phyloP scores from a whole-genome alignment of 2,888 invertebrate species.

The Epinotia ramella region DNA sequence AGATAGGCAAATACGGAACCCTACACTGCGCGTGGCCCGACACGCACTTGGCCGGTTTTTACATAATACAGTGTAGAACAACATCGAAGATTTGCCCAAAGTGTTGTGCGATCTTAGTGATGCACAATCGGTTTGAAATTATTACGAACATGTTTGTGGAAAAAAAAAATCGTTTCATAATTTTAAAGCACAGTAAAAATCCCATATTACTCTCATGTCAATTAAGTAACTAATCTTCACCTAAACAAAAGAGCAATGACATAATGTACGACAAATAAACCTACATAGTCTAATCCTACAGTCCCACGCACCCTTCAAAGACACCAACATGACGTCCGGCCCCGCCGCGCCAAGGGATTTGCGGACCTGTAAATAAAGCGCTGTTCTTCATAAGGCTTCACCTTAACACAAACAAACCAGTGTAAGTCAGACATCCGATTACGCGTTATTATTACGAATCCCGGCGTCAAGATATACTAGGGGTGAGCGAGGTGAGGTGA shows the following conservation, averaged over 20 bases:
- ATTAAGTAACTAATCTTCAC: too few relatives aligned
- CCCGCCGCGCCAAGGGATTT: slow-evolving; percentile 55
- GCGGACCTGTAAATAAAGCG: slow-evolving; percentile 60
- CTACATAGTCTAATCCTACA: slow-evolving; percentile 9
- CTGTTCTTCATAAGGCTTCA: background rate
- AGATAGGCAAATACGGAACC: too few relatives aligned
- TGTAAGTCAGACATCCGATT: background rate
- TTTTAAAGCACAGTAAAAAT: too few relatives aligned
- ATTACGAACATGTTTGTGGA: too few relatives aligned
- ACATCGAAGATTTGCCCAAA: too few relatives aligned
- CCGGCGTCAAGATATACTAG: background rate
- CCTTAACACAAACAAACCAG: background rate
- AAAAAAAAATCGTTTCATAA: too few relatives aligned
- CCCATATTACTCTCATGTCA: too few relatives aligned
- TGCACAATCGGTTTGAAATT: too few relatives aligned
- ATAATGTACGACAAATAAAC: slow-evolving; percentile 17
- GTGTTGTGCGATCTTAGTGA: too few relatives aligned
- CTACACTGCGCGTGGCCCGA: too few relatives aligned
- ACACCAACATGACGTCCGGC: slow-evolving; percentile 56
- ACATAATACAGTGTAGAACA: too few relatives aligned
- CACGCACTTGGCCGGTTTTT: too few relatives aligned
- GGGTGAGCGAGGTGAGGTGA: background rate
- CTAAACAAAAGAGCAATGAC: slow-evolving; percentile 7
- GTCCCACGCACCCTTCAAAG: slow-evolving; percentile 46
- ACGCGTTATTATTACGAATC: background rate